Base-by-base conservation (phyloP, 1,140 invertebrate species). In the Thalassaphorura encarpata region DNA sequence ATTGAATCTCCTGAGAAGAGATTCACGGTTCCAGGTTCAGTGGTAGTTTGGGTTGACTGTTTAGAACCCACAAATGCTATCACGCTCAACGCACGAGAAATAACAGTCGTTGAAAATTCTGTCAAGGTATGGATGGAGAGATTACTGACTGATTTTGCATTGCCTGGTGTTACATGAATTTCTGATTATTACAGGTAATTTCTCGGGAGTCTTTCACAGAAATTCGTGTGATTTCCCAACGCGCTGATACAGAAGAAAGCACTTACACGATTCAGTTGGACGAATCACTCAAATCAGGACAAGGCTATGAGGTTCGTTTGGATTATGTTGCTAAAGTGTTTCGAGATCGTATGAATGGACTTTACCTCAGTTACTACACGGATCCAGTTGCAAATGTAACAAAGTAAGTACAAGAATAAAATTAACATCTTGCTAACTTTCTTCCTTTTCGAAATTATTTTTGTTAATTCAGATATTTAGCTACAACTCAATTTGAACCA, bases 401-500 rank as follows among this genome's bases (percentile, higher is more conserved):
- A 23, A 45, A 45, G 13, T 16, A 11, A 36, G 33, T 36, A 36
- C 8, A 36, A 36, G 8, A 36, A n/a, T 36, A 36, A 11, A 11
- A 36, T 36, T 11, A 36, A n/a, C n/a, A 36, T 36, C n/a, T 36
- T 11, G 8, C 8, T 36, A n/a, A n/a, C n/a, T n/a, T n/a, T n/a
- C n/a, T n/a, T n/a, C n/a, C n/a, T n/a, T n/a, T n/a, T n/a, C n/a
- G n/a, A n/a, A n/a, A n/a, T n/a, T n/a, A n/a, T n/a, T n/a, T n/a
- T n/a, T n/a, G n/a, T n/a, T n/a, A n/a, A n/a, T n/a, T n/a, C n/a
- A 60, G 58, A 29, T 45, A 47, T 18, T 8, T 61, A 19, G 66
- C 58, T 8, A 49, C 57, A 1, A 77, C 78, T 0, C 77, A 80
- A 64, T 80, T 81, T 66, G 72, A 81, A 61, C 71, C 77, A 2